Evolutionary conservation across 2,888 invertebrate genomes (phyloP).

Genomic region (Tinea pellionella): DNA sequence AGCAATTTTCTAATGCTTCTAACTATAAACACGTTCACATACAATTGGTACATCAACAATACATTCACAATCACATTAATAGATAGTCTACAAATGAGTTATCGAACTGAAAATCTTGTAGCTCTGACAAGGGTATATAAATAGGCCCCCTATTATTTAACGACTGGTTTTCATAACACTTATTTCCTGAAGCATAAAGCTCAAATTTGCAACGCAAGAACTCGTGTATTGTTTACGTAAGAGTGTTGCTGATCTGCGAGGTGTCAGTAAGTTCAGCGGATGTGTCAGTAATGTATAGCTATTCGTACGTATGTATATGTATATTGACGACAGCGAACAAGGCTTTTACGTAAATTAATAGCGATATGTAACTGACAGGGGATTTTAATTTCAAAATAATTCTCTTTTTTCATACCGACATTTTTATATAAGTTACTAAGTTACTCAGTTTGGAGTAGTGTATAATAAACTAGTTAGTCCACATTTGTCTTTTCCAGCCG

Average conservation of each 20-base stretch:
- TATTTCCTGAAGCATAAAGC: not conserved
- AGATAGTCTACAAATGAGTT: not conserved
- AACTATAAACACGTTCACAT: no score
- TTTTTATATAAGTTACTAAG: no score
- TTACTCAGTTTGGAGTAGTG: no score
- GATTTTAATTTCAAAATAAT: not conserved
- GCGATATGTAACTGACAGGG: not conserved
- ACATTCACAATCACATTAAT: not conserved
- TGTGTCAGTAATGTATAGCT: not conserved
- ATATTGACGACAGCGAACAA: not conserved
- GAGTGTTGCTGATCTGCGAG: not conserved
- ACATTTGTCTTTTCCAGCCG: no score
- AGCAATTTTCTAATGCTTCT: no score
- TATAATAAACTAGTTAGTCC: no score
- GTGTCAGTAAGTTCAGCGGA: not conserved
- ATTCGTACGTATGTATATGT: not conserved
- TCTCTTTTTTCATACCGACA: no score
- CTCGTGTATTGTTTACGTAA: not conserved
- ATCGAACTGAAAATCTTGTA: not conserved
- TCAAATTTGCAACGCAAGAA: no score
- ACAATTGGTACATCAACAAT: not conserved
- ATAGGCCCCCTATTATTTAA: slow-evolving; percentile 11
- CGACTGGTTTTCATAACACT: not conserved
- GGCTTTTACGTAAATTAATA: not conserved
- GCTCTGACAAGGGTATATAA: slow-evolving; percentile 10